Conservation (phyloP, 37 sponge, comb jelly and placozoan genomes). For the Haliclona indistincta region DNA sequence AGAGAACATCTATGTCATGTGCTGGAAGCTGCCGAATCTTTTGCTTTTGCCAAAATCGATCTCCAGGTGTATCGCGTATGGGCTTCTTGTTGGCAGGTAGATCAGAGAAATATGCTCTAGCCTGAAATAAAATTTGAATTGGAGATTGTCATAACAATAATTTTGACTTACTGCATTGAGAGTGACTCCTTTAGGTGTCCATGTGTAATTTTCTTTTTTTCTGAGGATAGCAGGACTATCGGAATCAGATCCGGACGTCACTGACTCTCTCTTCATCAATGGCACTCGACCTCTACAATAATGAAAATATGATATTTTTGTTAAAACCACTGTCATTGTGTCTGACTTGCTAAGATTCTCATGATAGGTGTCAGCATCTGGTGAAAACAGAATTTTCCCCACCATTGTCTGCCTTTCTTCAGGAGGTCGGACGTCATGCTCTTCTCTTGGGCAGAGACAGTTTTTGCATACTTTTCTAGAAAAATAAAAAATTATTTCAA, state of each 20-base stretch:
- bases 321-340: no score
- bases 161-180: constrained; percentile 19
- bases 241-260: not conserved
- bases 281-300: no score
- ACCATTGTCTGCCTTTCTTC: constrained; percentile 9
- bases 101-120: constrained; percentile 54
- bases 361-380: constrained; percentile 54
- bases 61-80: constrained; percentile 59
- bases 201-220: constrained; percentile 37
- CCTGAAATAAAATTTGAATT: constrained; percentile 10
- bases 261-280: no score
- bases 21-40: constrained; percentile 91
- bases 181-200: constrained; percentile 27
- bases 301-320: no score
- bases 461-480: constrained; percentile 82
- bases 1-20: constrained; percentile 73
- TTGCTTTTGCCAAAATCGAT: constrained; percentile 83
- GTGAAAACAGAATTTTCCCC: constrained; percentile 51
- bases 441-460: constrained; percentile 77
- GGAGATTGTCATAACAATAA: not conserved
- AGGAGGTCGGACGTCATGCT: constrained; percentile 72
- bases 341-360: no score
- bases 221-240: constrained; percentile 59
- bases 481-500: no score
- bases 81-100: constrained; percentile 84